Evolutionary conservation across 2,113 vertebrate genomes (phyloP), one percentile per base, ranked within the genome.

Genomic region (Sminthopsis crassicaudata): DNA sequence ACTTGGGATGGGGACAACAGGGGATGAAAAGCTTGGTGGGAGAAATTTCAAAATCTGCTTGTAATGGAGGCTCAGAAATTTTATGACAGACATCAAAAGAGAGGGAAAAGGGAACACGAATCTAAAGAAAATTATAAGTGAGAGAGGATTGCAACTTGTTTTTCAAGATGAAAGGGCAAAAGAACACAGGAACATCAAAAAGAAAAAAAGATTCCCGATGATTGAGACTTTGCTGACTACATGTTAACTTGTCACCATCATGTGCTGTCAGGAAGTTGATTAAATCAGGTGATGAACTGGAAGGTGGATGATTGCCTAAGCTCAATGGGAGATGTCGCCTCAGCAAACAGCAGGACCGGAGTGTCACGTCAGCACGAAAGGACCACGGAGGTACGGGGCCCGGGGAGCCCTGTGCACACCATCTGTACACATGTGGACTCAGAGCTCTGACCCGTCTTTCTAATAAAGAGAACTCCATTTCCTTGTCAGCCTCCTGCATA

Each of bases 201-300:
- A 92, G 97, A 52, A 93, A 3, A 91, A 91, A 53, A 53, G 52
- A 92, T 46, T 24, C 76, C 60, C 6, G 36, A n/a, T n/a, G 14
- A 19, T 2, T 16, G 60, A 36, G 12, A 36, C n/a, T 76, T 76
- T n/a, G 19, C 57, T 60, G 57, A 30, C 60, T 22, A 6, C 19
- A 42, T 42, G 36, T 19, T 76, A 76, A 42, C 22, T 76, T 16
- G 6, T 42, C 2, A 84, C 0, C 23, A 23, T 19, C 16, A 60
- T 16, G 30, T 36, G 12, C 36, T 67, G 23, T 84, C 67, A 42
- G 67, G n/a, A 84, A 84, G n/a, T 19, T 84, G 19, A 76, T 76
- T 42, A n/a, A 76, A 76, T 76, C 8, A 76, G 67, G n/a, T 23
- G n/a, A 42, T 76, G 22, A 42, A 76, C 2, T 76, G 19, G 7